These are phyloP conservation scores for Eupeodes luniger DNA, from an alignment of 2,888 invertebrate genomes.

Conservation along the genomic window DNA sequence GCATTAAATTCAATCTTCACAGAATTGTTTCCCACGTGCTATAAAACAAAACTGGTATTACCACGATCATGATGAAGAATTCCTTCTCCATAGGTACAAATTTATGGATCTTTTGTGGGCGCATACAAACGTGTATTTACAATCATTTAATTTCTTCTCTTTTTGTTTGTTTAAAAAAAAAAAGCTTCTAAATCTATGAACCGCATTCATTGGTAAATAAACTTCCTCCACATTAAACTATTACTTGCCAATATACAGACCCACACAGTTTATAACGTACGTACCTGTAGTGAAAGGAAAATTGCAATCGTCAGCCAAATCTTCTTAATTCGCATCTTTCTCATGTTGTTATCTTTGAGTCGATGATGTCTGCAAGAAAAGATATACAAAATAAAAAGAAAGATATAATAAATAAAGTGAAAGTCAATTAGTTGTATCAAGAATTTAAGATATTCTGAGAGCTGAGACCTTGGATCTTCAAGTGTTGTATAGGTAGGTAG, in stretches of 20 bases:
- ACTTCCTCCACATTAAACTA: constrained; percentile 44
- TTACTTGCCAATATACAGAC: constrained; percentile 45
- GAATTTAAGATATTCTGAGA: constrained; percentile 65
- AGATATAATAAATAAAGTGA: constrained; percentile 57
- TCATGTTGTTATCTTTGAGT: constrained; percentile 65
- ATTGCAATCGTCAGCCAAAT: constrained; percentile 82
- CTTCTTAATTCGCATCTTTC: constrained; percentile 81
- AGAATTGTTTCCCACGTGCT: constrained; percentile 16
- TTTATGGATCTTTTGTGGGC: constrained; percentile 34
- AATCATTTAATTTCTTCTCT: not conserved
- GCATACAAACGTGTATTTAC: not conserved
- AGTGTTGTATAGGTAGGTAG: not conserved
- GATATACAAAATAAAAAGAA: constrained; percentile 26
- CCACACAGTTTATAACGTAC: constrained; percentile 64
- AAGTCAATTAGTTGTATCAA: constrained; percentile 43
- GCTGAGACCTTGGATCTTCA: constrained; percentile 44
- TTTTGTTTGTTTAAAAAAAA: too few relatives aligned
- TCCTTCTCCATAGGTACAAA: not conserved
- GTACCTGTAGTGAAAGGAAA: constrained; percentile 83
- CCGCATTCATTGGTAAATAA: constrained; percentile 47
- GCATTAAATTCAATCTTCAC: not conserved
- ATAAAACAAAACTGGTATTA: constrained; percentile 22
- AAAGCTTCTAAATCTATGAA: constrained; percentile 39
- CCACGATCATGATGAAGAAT: not conserved
- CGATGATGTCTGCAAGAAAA: constrained; percentile 60